Conservation (phyloP, 2,113 vertebrate species). For the Nothocercus julius region DNA sequence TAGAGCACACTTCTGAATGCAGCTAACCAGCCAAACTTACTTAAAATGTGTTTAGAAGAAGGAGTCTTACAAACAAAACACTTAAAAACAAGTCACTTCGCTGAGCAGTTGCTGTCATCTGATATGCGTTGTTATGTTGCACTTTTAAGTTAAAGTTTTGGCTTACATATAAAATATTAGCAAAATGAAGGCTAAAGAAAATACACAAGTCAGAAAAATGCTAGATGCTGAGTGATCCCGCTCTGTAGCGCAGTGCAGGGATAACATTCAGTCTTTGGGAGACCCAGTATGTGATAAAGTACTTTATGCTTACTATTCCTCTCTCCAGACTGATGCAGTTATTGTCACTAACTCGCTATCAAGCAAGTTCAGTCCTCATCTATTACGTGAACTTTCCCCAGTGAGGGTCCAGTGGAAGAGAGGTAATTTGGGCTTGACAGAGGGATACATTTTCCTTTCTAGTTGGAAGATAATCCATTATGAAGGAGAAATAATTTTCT, state of each 20-base stretch:
- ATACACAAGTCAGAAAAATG: neutral
- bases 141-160: too few species aligned
- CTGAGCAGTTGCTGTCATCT: neutral
- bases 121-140: neutral
- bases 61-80: neutral
- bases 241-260: neutral
- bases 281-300: neutral
- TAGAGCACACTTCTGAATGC: neutral
- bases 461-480: neutral
- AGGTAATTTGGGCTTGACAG: neutral
- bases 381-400: neutral
- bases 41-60: neutral
- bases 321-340: neutral
- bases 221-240: neutral
- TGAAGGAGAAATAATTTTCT: neutral
- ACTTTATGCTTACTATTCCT: neutral
- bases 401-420: neutral
- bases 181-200: neutral
- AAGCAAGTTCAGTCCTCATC: neutral
- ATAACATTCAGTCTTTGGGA: neutral
- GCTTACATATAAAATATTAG: too few species aligned
- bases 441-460: neutral
- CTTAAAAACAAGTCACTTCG: neutral
- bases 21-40: neutral
- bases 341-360: neutral